These are phyloP conservation scores for Heliconius erato DNA, from an alignment of 2,888 invertebrate species.

Conservation along the genomic window DNA sequence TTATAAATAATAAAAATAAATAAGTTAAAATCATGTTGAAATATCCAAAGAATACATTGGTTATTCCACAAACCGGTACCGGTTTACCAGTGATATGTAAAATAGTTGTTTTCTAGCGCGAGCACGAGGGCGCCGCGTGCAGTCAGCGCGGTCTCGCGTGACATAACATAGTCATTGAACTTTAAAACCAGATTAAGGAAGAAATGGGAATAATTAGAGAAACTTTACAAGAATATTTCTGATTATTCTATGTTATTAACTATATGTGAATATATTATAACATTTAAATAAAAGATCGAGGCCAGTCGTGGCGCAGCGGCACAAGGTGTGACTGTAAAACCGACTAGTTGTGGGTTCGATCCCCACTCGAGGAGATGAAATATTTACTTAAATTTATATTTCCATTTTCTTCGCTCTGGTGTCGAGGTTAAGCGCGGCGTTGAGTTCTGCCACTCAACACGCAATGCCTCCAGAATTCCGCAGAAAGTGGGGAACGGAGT, in stretches of 20 bases:
- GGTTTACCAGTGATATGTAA: slow-evolving; percentile 54
- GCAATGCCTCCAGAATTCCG: too few species aligned
- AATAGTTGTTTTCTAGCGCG: slow-evolving; percentile 51
- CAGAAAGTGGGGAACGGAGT: too few species aligned
- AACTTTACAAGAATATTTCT: not conserved
- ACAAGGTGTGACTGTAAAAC: too few species aligned
- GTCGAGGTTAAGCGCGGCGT: too few species aligned
- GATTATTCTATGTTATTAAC: not conserved
- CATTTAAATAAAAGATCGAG: too few species aligned
- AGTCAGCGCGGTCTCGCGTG: slow-evolving; percentile 18
- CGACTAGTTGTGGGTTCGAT: too few species aligned
- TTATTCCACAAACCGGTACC: slow-evolving; percentile 53
- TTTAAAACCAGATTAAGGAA: slow-evolving; percentile 30
- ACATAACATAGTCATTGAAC: slow-evolving; percentile 47
- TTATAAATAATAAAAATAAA: not conserved
- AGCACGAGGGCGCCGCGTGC: slow-evolving; percentile 56
- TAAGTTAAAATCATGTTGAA: not conserved
- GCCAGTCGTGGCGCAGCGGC: too few species aligned
- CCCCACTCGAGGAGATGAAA: too few species aligned
- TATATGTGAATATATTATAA: not conserved
- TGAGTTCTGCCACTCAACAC: too few species aligned
- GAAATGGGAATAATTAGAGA: not conserved
- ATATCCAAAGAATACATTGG: slow-evolving; percentile 6
- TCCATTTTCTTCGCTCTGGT: too few species aligned
- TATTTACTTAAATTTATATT: too few species aligned